These are phyloP conservation scores for Apis cerana DNA, from an alignment of 1,140 invertebrate species.

Conservation along the genomic window DNA sequence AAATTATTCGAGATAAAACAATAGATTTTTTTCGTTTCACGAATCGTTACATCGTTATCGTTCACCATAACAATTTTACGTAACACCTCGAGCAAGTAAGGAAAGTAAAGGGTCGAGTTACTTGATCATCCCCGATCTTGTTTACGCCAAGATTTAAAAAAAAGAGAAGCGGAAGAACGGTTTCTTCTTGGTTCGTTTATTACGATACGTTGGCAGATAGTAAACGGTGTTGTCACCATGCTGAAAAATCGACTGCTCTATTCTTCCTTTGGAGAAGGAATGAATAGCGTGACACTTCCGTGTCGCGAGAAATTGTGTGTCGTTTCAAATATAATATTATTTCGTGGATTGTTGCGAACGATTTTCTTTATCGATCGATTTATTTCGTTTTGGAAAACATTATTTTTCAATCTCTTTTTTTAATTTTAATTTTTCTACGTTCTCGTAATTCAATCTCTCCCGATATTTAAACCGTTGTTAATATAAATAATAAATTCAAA, in stretches of 20 bases:
- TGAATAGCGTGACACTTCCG: not conserved
- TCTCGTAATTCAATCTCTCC: no score
- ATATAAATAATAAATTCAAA: no score
- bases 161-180: not conserved
- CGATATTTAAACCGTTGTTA: no score
- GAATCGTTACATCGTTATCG: not conserved
- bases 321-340: not conserved
- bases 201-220: slow-evolving; percentile 11
- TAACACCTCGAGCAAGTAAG: not conserved
- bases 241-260: slow-evolving; percentile 6
- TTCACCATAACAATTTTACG: not conserved
- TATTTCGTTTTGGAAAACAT: no score
- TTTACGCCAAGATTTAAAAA: not conserved
- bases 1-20: no score
- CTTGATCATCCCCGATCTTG: not conserved
- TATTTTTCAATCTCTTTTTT: no score
- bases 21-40: no score
- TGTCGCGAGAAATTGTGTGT: slow-evolving; percentile 3
- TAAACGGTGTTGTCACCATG: slow-evolving; percentile 7
- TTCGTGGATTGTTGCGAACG: not conserved
- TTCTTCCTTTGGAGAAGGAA: not conserved
- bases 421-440: no score
- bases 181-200: slow-evolving; percentile 10
- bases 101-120: not conserved
- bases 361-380: not conserved